Base-by-base conservation (phyloP, 2,113 vertebrate genomes). In the Phylloscopus whistleri region DNA sequence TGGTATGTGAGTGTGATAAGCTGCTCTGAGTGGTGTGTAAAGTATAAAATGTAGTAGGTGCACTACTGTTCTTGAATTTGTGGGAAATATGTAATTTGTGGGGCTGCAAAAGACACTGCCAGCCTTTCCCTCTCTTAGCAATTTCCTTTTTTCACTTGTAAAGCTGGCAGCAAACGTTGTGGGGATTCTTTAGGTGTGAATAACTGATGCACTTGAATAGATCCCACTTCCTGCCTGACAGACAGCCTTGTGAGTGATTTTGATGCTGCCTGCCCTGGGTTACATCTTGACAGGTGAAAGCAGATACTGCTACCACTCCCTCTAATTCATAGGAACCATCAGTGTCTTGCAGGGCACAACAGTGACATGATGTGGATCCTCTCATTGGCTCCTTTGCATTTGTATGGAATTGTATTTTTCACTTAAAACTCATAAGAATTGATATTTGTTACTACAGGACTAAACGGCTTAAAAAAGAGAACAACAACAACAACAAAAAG, bases 161-260 rank as follows among this genome's bases (percentile, higher is more conserved):
- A 94, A 92, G 51, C 75, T 96, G 90, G 75, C 41, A 75, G 48
- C 67, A 94, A 88, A 59, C 3, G 35, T 60, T 1, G 0, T 0
- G 37, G 59, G 48, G 72, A 75, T 94, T 89, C 72, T 92, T 63
- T 72, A 60, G 59, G 49, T 95, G 44, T 69, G 78, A 94, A 80
- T 85, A 56, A 91, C 78, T 89, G 69, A 67, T 68, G 24, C n/a
- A 24, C 43, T 49, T 58, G 41, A 82, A 35, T 49, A 66, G 30
- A 55, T 93, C 41, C 24, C 44, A 69, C 87, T 94, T 96, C 95
- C 89, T 92, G 89, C 52, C 68, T 87, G 64, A 92, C 78, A 60
- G 72, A 10, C 33, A 69, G 59, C 21, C 31, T 27, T n/a, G 7
- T 70, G 37, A 56, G 35, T 77, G 52, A 58, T 70, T 94, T 86